Conservation (phyloP, 2,113 vertebrate species). For the Bufo bufo region DNA sequence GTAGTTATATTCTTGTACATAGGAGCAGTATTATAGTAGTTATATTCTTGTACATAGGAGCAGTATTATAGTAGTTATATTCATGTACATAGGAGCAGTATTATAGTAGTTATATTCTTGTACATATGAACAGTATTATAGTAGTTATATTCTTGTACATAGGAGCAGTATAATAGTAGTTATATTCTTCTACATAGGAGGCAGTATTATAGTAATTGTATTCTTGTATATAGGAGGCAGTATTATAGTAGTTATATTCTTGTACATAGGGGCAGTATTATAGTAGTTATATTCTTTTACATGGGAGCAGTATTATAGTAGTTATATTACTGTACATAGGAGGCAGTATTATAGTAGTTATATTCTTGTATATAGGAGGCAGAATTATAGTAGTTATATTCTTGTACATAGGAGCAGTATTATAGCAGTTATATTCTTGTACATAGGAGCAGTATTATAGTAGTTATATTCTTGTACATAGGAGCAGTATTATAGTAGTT, state of each 20-base stretch:
- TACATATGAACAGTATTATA: not conserved
- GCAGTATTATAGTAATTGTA: constrained; percentile 9
- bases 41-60: constrained; percentile 3
- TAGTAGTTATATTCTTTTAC: too few relatives aligned
- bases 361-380: constrained; percentile 16
- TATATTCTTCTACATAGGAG: not conserved
- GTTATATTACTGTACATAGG: constrained; percentile 1
- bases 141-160: constrained; percentile 12
- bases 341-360: constrained; percentile 2
- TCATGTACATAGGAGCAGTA: not conserved
- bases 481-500: constrained; percentile 10
- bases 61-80: constrained; percentile 9
- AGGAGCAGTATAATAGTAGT: not conserved
- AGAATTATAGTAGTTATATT: constrained; percentile 13
- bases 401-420: not conserved
- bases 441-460: not conserved
- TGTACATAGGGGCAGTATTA: constrained; percentile 1
- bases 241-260: constrained; percentile 12
- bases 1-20: constrained; percentile 1
- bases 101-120: constrained; percentile 19
- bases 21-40: constrained; percentile 17
- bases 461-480: constrained; percentile 9
- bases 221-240: not conserved
- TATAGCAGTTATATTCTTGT: constrained; percentile 5
- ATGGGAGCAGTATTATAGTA: not conserved